Evolutionary conservation across 2,113 vertebrate species (phyloP).

Genomic region (Pungitius pungitius): DNA sequence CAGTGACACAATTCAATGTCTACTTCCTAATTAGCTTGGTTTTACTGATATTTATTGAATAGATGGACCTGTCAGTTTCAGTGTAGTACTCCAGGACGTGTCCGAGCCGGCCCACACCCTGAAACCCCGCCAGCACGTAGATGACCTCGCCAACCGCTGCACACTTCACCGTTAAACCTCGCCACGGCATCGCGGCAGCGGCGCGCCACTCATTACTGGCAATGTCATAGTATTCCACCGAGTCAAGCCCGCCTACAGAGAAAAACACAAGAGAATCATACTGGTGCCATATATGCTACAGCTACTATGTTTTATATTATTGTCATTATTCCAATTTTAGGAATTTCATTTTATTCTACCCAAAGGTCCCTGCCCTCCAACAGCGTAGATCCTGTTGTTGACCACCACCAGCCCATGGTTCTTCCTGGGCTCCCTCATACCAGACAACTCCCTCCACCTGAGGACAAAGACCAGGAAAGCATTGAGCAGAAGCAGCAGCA

Average conservation of each 20-base stretch:
- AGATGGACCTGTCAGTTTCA: conserved; percentile 88
- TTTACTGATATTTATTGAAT: neutral
- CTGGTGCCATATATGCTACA: neutral
- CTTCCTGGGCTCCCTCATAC: conserved; percentile 95
- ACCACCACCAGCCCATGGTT: conserved; percentile 96
- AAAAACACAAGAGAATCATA: neutral
- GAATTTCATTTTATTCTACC: conserved; percentile 75
- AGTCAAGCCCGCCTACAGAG: conserved; percentile 89
- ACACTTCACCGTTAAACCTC: conserved; percentile 95
- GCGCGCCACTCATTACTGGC: conserved; percentile 92
- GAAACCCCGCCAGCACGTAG: conserved; percentile 95
- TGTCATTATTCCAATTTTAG: neutral
- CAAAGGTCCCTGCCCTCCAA: conserved; percentile 92
- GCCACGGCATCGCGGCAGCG: conserved; percentile 94
- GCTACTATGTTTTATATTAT: neutral
- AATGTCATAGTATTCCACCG: conserved; percentile 95
- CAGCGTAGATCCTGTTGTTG: conserved; percentile 95
- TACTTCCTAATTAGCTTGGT: neutral
- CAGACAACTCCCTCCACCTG: conserved; percentile 95
- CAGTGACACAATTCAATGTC: neutral
- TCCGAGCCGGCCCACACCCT: conserved; percentile 94
- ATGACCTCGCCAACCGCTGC: conserved; percentile 91
- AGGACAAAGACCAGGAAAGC: conserved; percentile 2
- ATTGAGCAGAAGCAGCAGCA: neutral
- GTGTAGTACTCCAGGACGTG: conserved; percentile 95